Evolutionary conservation across 1,140 invertebrate species (phyloP), one percentile per base, ranked within the genome.

Genomic region (Scaptomyza graminum): DNA sequence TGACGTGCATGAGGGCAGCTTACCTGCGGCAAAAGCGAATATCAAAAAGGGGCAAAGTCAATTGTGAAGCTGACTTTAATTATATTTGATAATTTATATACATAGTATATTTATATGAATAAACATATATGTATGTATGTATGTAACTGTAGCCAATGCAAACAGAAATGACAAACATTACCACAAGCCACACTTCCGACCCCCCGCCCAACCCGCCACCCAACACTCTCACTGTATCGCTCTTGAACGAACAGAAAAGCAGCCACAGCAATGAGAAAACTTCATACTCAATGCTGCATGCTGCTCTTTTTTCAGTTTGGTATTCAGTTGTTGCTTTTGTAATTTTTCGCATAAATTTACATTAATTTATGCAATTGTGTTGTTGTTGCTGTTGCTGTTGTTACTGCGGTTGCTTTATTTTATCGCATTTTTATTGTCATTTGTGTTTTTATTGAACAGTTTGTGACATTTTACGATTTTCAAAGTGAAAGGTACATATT

Each of bases 401-500:
- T 43, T 13, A 41, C 52, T 54, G 63, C 46, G 41, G 51, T 55
- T 74, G 62, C 71, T 65, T 70, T 76, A 70, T 77, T 81, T 76
- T 80, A 80, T 80, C 78, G 73, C 61, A 66, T 82, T 82, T 82
- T 82, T 81, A 74, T 82, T 81, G 79, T 81, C 61, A 70, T 70
- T 82, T 80, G 73, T 62, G 55, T 77, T 80, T 80, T 82, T 82
- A 82, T 82, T 82, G 79, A 82, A 81, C 79, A 77, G 68, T 82
- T 82, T 82, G 78, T 81, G 78, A 82, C 79, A 81, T 82, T 82
- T 82, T 82, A 82, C 78, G 74, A 77, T 81, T 81, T 82, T 81
- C 74, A 82, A 82, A 82, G 79, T 82, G 79, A 82, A 82, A 82
- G 79, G 79, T 81, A 82, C 79, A 82, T 82, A 77, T 82, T 81